Conservation (phyloP, 2,113 vertebrate species). For the Otis tarda region DNA sequence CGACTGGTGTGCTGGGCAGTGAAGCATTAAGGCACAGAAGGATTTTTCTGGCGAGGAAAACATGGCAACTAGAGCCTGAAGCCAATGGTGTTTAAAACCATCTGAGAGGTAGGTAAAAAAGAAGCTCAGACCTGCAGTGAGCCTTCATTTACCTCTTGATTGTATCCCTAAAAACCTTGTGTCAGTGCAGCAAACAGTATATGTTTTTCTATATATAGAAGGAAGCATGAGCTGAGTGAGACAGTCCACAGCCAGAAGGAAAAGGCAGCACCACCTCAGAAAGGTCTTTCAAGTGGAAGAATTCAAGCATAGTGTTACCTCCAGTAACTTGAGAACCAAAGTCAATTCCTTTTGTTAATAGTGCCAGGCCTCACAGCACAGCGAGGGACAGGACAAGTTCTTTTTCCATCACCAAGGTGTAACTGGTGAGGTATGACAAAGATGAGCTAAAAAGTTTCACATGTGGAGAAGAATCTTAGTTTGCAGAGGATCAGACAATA, state of each 20-base stretch:
- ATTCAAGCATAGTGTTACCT: slow-evolving; percentile 57
- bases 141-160: slow-evolving; percentile 47
- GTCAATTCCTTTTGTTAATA: not conserved
- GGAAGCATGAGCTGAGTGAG: not conserved
- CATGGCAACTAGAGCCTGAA: not conserved
- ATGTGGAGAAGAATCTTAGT: not conserved
- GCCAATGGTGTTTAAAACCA: slow-evolving; percentile 3
- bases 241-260: not conserved
- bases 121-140: slow-evolving; percentile 33
- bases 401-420: not conserved
- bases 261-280: not conserved
- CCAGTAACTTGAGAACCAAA: slow-evolving; percentile 6
- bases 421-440: not conserved
- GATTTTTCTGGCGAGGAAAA: not conserved
- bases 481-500: not conserved
- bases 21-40: slow-evolving; percentile 37
- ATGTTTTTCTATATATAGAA: not conserved
- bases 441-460: not conserved
- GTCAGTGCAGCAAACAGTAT: slow-evolving; percentile 46
- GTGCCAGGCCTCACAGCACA: not conserved
- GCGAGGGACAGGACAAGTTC: not conserved
- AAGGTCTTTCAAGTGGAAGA: slow-evolving; percentile 15
- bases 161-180: not conserved
- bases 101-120: slow-evolving; percentile 43
- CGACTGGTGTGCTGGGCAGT: not conserved